Evolutionary conservation across 1,140 invertebrate species (phyloP), one percentile per base, ranked within the genome.

Genomic region (Aphaenogaster rudis): DNA sequence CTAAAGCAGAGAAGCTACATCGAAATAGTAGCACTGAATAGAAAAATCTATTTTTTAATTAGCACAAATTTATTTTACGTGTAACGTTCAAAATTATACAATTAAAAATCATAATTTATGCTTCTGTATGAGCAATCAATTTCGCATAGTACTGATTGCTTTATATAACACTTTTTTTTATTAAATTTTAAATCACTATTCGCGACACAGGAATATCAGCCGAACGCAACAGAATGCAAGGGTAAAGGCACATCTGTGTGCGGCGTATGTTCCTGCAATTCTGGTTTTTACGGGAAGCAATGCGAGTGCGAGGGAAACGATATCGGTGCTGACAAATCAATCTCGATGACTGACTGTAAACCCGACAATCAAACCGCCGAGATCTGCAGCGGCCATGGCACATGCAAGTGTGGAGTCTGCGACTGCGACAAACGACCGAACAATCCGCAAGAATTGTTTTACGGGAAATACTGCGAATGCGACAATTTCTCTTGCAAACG

Each of bases 401-500:
- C 92, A 21, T 98, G 97, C 91, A 94, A 96, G 36, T 97, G 97
- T 90, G 97, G 97, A 1, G 93, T 95, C 15, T 97, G 97, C 92
- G 94, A 96, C 59, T 97, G 97, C 90, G 91, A 94, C 7, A 92
- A 94, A 89, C 95, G 96, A 36, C 91, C 94, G 21, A 95, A 96
- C 89, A 95, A 96, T 90, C 92, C 92, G 42, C 86, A 94, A 63
- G 95, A 96, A 86, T 33, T 91, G 48, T 93, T 96, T 54, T 96
- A 95, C 63, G 97, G 97, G 1, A 94, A 95, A 36, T 98, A 95
- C 93, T 98, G 98, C 92, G 96, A 98, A 92, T 98, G 97, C 93
- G 97, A 98, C 93, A 96, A 97, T 91, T 97, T 97, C 91, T 96
- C 96, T 42, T 98, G 97, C 91, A 96, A 96, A 77, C 96, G 96